Conservation (phyloP, 2,797 vertebrate species). For the Betta splendens region DNA sequence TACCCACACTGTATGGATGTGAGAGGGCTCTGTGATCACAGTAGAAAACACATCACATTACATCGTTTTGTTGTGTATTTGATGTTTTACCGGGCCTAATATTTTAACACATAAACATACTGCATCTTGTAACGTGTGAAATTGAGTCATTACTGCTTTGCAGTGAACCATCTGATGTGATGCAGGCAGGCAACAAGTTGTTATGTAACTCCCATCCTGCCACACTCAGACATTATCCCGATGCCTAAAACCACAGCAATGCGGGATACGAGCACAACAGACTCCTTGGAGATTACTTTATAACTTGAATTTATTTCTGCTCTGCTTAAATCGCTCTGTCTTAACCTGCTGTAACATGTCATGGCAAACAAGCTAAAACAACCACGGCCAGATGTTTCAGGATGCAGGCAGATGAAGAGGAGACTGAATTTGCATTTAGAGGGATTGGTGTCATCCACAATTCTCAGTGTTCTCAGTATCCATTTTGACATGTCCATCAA, state of each 20-base stretch:
- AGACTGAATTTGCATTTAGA: too few relatives aligned
- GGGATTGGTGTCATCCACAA: too few relatives aligned
- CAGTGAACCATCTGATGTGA: neutral
- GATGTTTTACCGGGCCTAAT: neutral
- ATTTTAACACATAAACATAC: neutral
- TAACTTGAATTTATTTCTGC: neutral
- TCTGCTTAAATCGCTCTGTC: too few relatives aligned
- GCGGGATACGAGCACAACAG: too few relatives aligned
- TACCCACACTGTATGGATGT: neutral
- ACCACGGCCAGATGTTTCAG: too few relatives aligned
- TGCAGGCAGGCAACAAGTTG: neutral
- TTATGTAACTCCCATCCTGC: constrained; percentile 7
- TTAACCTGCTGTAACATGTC: too few relatives aligned
- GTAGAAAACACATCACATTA: neutral
- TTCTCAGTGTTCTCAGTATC: neutral
- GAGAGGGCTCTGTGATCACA: neutral
- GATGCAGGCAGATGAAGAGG: too few relatives aligned
- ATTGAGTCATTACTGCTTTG: neutral
- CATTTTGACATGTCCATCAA: neutral
- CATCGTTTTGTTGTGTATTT: neutral
- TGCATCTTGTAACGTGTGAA: neutral
- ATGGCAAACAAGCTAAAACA: too few relatives aligned
- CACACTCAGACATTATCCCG: neutral
- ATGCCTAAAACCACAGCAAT: neutral
- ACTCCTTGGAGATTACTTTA: neutral